Conservation (phyloP, 2,113 vertebrate genomes). For the Dasyprocta punctata region DNA sequence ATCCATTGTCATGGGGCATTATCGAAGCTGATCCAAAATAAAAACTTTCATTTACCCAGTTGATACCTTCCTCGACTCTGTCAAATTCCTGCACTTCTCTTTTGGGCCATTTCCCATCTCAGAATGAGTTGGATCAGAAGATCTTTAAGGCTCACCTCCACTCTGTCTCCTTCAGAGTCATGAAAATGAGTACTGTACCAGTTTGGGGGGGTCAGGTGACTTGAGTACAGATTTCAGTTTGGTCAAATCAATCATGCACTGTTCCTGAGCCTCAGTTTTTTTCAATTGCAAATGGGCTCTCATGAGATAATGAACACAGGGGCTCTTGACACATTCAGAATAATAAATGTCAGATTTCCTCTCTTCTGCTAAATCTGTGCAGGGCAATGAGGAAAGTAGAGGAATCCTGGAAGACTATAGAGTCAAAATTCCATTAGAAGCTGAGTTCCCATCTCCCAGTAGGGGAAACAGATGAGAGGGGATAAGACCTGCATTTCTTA, state of each 20-base stretch:
- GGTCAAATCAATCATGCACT: background rate
- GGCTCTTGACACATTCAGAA: constrained; percentile 9
- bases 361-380: constrained; percentile 13
- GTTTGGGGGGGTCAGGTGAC: background rate
- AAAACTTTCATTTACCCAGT: background rate
- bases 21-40: background rate
- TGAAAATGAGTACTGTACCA: background rate
- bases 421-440: background rate
- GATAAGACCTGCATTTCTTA: background rate
- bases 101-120: background rate
- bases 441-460: background rate
- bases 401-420: background rate
- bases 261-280: constrained; percentile 47
- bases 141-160: background rate
- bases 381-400: background rate
- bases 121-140: background rate
- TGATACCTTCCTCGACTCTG: background rate
- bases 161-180: background rate
- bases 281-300: constrained; percentile 46
- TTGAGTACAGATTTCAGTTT: constrained; percentile 21
- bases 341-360: constrained; percentile 43
- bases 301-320: background rate
- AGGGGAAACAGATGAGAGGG: background rate
- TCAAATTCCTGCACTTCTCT: background rate
- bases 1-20: background rate